These are phyloP conservation scores for Chionoecetes opilio DNA, from an alignment of 1,140 invertebrate genomes.

Conservation along the genomic window DNA sequence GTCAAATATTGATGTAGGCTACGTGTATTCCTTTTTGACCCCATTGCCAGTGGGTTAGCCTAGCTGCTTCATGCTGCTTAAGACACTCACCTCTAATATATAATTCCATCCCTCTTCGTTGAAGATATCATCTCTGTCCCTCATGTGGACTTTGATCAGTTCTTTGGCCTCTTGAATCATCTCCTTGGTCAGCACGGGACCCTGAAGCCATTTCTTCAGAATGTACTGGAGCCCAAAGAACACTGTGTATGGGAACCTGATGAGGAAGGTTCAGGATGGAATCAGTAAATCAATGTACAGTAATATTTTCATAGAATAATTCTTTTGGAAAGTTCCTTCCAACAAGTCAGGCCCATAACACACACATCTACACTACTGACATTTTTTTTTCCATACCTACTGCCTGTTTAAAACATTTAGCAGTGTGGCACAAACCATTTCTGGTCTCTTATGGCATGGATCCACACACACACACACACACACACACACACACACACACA, in stretches of 20 bases:
- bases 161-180: conserved; percentile 71
- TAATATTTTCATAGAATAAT: neutral
- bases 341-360: neutral
- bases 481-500: too few species aligned
- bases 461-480: too few species aligned
- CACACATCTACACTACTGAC: too few species aligned
- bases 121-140: conserved; percentile 40
- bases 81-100: conserved; percentile 63
- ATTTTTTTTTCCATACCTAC: too few species aligned
- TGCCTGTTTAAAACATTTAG: too few species aligned
- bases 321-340: neutral
- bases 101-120: conserved; percentile 75
- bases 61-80: too few species aligned
- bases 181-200: conserved; percentile 65
- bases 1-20: too few species aligned
- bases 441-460: too few species aligned
- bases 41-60: too few species aligned
- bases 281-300: neutral
- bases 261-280: neutral
- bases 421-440: too few species aligned
- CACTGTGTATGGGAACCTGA: conserved; percentile 68
- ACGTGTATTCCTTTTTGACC: too few species aligned
- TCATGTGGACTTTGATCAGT: conserved; percentile 48
- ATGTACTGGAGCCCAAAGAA: conserved; percentile 75
- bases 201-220: conserved; percentile 65